These are phyloP conservation scores for Neofelis nebulosa DNA, from an alignment of 2,113 vertebrate genomes.

Conservation along the genomic window DNA sequence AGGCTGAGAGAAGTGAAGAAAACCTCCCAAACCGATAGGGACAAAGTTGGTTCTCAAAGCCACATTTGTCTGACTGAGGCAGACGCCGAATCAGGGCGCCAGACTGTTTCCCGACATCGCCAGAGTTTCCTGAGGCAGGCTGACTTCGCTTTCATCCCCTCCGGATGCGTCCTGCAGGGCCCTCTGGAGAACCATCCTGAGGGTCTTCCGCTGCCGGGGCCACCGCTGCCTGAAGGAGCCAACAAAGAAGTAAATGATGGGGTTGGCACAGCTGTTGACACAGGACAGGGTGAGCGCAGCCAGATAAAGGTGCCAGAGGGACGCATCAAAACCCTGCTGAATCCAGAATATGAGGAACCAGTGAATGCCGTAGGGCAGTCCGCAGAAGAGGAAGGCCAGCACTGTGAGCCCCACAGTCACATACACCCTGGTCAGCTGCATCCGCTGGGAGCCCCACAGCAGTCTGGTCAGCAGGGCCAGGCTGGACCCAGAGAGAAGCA, in stretches of 20 bases:
- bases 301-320: fast-evolving
- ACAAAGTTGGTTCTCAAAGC: background rate
- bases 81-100: background rate
- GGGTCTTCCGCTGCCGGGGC: fast-evolving
- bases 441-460: background rate
- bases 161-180: background rate
- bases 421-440: background rate
- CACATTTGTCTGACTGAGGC: background rate
- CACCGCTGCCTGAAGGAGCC: background rate
- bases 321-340: fast-evolving
- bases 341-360: background rate
- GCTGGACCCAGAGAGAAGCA: background rate
- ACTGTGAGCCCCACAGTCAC: background rate
- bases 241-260: background rate
- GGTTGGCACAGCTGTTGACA: constrained; percentile 7
- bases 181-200: background rate
- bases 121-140: background rate
- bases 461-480: background rate
- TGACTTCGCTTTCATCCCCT: background rate
- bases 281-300: background rate
- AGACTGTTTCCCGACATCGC: fast-evolving
- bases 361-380: background rate
- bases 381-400: constrained; percentile 37
- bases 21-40: background rate
- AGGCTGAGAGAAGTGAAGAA: background rate